phyloP scores from a whole-genome alignment of 2,797 vertebrate genomes.

The Phylloscopus collybita region DNA sequence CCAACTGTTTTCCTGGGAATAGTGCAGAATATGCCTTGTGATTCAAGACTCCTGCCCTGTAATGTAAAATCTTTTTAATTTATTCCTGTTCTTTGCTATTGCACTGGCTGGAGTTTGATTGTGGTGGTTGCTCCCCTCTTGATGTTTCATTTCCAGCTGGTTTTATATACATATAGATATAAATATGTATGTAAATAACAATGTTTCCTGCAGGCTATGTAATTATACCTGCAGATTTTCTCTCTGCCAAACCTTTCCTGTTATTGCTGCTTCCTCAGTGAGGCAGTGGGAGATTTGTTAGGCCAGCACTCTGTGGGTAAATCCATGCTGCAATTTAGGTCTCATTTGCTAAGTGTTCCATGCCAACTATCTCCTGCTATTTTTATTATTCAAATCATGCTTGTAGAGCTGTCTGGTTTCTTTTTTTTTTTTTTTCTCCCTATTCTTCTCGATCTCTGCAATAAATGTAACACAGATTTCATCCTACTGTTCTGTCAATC shows the following conservation, averaged over 20 bases:
- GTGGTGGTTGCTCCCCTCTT: neutral
- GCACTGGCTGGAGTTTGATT: neutral
- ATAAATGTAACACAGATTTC: neutral
- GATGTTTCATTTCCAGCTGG: neutral
- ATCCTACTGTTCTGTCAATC: neutral
- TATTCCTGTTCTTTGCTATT: neutral
- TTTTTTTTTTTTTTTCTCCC: neutral
- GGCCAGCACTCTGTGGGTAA: neutral
- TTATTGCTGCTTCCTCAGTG: neutral
- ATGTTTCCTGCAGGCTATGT: neutral
- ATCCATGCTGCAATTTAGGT: neutral
- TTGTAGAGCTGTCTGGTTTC: neutral
- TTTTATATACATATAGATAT: neutral
- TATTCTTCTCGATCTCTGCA: neutral
- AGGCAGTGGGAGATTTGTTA: neutral
- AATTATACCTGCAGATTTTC: neutral
- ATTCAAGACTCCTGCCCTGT: neutral
- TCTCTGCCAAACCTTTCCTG: neutral
- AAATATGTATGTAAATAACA: neutral
- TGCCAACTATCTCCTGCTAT: neutral
- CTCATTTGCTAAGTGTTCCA: conserved; percentile 29
- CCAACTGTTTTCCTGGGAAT: neutral
- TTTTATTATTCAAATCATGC: conserved; percentile 1
- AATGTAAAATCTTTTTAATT: neutral
- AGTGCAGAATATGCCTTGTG: neutral